phyloP scores from a whole-genome alignment of 2,113 vertebrate genomes.

The Paratilapia polleni region DNA sequence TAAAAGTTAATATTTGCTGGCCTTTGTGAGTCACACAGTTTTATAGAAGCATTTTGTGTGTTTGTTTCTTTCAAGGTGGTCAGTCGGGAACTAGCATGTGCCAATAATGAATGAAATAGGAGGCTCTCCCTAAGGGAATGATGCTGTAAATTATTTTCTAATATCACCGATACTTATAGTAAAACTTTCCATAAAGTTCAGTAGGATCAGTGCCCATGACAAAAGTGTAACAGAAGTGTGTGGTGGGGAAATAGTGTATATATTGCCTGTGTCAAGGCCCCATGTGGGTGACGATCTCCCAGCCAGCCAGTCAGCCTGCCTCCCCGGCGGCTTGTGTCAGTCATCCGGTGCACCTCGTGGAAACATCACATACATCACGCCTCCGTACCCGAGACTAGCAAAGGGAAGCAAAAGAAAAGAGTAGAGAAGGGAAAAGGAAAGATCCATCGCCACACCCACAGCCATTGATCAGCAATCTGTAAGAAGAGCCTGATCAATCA shows the following conservation, averaged over 20 bases:
- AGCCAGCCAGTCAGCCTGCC: slow-evolving; percentile 52
- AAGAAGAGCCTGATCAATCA: slow-evolving; percentile 93
- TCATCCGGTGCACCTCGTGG: slow-evolving; percentile 55
- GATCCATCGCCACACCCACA: slow-evolving; percentile 71
- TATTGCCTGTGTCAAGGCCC: slow-evolving; percentile 69
- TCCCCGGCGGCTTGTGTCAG: slow-evolving; percentile 76
- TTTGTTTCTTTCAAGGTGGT: slow-evolving; percentile 29
- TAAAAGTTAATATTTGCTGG: neutral
- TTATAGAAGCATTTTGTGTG: fast-evolving
- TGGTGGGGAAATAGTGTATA: neutral
- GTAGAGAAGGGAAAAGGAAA: slow-evolving; percentile 39
- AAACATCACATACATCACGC: slow-evolving; percentile 62
- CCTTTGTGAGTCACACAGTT: neutral
- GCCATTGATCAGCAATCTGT: slow-evolving; percentile 93
- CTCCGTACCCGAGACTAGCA: neutral
- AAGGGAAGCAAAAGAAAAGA: slow-evolving; percentile 30
- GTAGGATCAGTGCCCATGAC: neutral
- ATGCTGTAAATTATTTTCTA: slow-evolving; percentile 1
- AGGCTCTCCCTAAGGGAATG: neutral
- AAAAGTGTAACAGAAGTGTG: neutral
- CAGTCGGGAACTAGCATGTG: slow-evolving; percentile 16
- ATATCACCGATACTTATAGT: neutral
- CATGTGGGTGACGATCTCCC: slow-evolving; percentile 67
- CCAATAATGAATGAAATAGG: slow-evolving; percentile 21
- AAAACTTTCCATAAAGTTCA: neutral